Percentiles rank a stretch among this genome's conserved stretches.
Evolutionary conservation across 2,797 vertebrate genomes (phyloP).

Genomic region (Thaleichthys pacificus): DNA sequence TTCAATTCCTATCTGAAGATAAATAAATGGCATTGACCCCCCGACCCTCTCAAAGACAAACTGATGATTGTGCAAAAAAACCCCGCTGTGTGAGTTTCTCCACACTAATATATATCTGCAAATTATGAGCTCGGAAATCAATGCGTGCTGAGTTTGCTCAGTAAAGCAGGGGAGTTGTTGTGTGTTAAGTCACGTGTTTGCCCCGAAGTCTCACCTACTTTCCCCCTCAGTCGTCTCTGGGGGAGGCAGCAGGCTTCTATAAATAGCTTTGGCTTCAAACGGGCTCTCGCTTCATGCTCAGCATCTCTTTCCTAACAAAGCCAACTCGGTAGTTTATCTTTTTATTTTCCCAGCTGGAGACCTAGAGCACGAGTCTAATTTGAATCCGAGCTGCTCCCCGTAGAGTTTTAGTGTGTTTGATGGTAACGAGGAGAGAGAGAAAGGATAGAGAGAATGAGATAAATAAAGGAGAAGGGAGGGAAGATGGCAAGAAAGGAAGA

Average conservation of each 20-base stretch:
- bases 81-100: background rate
- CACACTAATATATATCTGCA: constrained; percentile 22
- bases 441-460: constrained; percentile 30
- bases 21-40: too few species aligned
- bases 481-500: constrained; percentile 20
- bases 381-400: constrained; percentile 62
- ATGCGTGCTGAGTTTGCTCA: constrained; percentile 54
- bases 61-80: constrained; percentile 11
- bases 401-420: constrained; percentile 65
- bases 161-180: constrained; percentile 28
- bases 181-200: constrained; percentile 28
- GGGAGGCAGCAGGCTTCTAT: constrained; percentile 60
- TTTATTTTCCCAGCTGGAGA: constrained; percentile 62
- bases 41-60: background rate
- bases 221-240: constrained; percentile 58
- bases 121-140: constrained; percentile 62
- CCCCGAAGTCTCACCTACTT: constrained; percentile 59
- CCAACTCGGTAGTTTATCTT: constrained; percentile 61
- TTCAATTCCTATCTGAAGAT: too few species aligned
- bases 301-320: constrained; percentile 68
- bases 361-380: constrained; percentile 65
- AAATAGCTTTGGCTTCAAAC: constrained; percentile 70
- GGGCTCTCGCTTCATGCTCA: constrained; percentile 63
- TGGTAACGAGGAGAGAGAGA: constrained; percentile 52
- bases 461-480: constrained; percentile 17